A percentile compares a stretch with the other conserved stretches of the same genome.
Conservation (phyloP, 2,888 invertebrate genomes). For the Harpalus rufipes region DNA sequence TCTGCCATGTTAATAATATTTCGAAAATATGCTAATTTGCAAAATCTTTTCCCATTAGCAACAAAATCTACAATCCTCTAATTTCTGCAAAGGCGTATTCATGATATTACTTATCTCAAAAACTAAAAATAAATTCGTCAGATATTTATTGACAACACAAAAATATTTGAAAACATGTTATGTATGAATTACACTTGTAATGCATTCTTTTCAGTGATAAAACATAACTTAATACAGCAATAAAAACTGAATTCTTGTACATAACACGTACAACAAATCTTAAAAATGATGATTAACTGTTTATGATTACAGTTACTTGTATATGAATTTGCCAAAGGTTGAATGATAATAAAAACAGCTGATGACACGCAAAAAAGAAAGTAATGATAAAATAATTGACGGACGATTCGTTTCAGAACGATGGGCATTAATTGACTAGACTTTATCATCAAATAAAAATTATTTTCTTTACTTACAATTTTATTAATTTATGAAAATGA, state of each 20-base stretch:
- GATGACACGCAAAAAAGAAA: constrained; percentile 20
- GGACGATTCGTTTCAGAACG: neutral
- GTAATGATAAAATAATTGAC: constrained; percentile 12
- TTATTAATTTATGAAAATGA: no score
- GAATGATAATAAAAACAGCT: constrained; percentile 31
- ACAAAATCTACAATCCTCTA: neutral
- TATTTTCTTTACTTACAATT: no score
- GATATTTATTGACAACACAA: neutral
- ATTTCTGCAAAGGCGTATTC: neutral
- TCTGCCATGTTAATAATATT: neutral
- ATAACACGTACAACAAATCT: constrained; percentile 9
- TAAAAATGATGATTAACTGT: constrained; percentile 22
- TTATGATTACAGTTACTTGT: constrained; percentile 17
- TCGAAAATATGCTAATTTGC: constrained; percentile 21
- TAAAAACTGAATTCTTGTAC: constrained; percentile 17
- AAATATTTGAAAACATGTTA: neutral
- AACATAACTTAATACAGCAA: neutral
- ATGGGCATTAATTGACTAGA: neutral
- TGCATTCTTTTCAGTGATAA: constrained; percentile 2
- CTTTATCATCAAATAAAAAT: neutral
- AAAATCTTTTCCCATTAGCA: neutral
- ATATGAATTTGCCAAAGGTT: constrained; percentile 29
- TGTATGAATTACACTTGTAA: neutral
- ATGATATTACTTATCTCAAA: constrained; percentile 17
- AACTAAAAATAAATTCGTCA: neutral